Conservation (phyloP, 1,140 invertebrate genomes). For the Macrobrachium nipponense region DNA sequence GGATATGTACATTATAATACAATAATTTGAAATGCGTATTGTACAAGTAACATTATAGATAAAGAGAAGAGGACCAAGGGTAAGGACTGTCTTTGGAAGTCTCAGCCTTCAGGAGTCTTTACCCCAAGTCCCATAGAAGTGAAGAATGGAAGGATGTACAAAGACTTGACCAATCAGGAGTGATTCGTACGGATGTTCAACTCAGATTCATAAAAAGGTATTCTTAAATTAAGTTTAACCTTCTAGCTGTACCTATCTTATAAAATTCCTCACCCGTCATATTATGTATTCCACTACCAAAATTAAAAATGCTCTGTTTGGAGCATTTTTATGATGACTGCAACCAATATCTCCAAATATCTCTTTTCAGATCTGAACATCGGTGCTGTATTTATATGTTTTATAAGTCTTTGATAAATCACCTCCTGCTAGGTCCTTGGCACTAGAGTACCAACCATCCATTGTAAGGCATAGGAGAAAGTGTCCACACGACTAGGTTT, state of each 20-base stretch:
- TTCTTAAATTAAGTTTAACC: not conserved
- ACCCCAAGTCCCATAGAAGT: constrained; percentile 3
- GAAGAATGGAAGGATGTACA: constrained; percentile 29
- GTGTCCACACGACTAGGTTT: constrained; percentile 42
- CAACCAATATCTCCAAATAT: too few species aligned
- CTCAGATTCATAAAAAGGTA: not conserved
- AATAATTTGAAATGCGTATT: constrained; percentile 52
- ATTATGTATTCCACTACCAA: too few species aligned
- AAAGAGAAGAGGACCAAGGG: constrained; percentile 11
- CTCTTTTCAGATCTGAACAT: too few species aligned
- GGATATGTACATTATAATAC: constrained; percentile 59
- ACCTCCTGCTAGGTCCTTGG: constrained; percentile 17
- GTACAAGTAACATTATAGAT: constrained; percentile 56
- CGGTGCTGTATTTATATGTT: too few species aligned
- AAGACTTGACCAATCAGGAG: constrained; percentile 23
- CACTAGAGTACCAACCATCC: constrained; percentile 24
- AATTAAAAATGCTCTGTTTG: too few species aligned
- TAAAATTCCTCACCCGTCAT: too few species aligned
- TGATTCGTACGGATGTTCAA: too few species aligned
- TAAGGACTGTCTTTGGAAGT: not conserved
- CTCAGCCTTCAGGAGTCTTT: too few species aligned
- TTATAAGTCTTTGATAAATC: too few species aligned
- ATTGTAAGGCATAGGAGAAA: constrained; percentile 43
- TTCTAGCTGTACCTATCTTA: not conserved
- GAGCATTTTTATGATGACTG: too few species aligned